Evolutionary conservation across 2,888 invertebrate species (phyloP).

Genomic region (Aphodius sticticus): DNA sequence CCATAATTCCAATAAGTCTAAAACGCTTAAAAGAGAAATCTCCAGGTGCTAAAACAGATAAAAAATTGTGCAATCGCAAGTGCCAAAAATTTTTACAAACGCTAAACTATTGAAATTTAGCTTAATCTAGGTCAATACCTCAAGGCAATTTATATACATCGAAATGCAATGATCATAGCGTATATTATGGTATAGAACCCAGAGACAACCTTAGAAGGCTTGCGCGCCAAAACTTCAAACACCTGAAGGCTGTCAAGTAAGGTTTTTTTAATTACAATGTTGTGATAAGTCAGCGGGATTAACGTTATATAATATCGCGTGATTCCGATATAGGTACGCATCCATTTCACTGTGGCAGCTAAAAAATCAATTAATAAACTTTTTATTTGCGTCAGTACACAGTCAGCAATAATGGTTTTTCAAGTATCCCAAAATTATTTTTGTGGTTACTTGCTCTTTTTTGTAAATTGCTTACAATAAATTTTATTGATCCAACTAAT

Average conservation of each 20-base stretch:
- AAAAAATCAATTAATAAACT: background rate
- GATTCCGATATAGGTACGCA: background rate
- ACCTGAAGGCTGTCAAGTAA: background rate
- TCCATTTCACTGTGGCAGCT: background rate
- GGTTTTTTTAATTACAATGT: background rate
- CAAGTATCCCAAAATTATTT: too few species aligned
- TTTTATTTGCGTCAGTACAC: background rate
- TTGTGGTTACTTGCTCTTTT: too few species aligned
- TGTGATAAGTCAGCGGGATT: background rate
- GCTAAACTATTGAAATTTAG: background rate
- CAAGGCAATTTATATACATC: background rate
- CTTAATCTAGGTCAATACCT: background rate
- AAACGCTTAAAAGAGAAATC: background rate
- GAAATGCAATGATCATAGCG: background rate
- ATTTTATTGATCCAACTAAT: too few species aligned
- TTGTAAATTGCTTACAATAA: too few species aligned
- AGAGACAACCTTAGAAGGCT: slow-evolving; percentile 4
- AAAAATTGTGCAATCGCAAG: background rate
- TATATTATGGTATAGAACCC: background rate
- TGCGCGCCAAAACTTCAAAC: background rate
- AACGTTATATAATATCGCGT: background rate
- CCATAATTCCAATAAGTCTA: too few species aligned
- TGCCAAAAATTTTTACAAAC: background rate
- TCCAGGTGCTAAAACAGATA: background rate
- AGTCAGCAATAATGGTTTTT: too few species aligned